Base-by-base conservation (phyloP, 1,140 invertebrate species). In the Rhynchophorus ferrugineus region DNA sequence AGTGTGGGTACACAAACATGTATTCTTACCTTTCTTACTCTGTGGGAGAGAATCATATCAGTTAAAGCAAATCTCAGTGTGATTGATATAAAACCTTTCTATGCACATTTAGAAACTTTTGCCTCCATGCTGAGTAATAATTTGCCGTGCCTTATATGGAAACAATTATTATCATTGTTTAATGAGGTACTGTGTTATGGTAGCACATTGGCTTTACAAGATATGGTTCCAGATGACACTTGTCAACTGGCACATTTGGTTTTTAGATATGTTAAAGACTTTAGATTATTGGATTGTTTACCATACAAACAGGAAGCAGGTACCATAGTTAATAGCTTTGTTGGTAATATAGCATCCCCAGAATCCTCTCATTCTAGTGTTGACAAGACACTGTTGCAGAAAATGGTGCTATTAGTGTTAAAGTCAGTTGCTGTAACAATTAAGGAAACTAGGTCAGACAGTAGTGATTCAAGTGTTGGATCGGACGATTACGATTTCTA, bases 1-100 rank as follows among this genome's bases (percentile, higher is more conserved):
- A 53, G 58, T 57, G 64, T 75, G 37, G 76, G 78, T 59, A 72
- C 77, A 49, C 80, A 78, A 72, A 80, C 80, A 56, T 82, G 80
- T 67, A 78, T 90, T 38, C 75, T 91, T 29, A 88, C 87, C 17
- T 91, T 92, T 65, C 75, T 92, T 36, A 81, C 84, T 45, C 70
- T 92, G 7, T 92, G 89, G 89, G 87, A 91, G 65, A 85, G 86
- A 53, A 88, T 89, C n/a, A 91, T 93, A 64, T 91, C 87, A 37
- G 87, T 92, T 0, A 90, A 89, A 70, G 87, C 89, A 9, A 92
- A 91, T 74, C 74, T 93, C 17, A 91, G 87, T 16, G 82, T 91
- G 8, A 83, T 89, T 49, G 88, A 91, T 65, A 91, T 88, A 2
- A 88, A 91, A 63, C 83, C 88, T 3, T 93, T 91, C 67, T 91